These are phyloP conservation scores for Leptosomus discolor DNA, from an alignment of 2,113 vertebrate species.

Conservation along the genomic window DNA sequence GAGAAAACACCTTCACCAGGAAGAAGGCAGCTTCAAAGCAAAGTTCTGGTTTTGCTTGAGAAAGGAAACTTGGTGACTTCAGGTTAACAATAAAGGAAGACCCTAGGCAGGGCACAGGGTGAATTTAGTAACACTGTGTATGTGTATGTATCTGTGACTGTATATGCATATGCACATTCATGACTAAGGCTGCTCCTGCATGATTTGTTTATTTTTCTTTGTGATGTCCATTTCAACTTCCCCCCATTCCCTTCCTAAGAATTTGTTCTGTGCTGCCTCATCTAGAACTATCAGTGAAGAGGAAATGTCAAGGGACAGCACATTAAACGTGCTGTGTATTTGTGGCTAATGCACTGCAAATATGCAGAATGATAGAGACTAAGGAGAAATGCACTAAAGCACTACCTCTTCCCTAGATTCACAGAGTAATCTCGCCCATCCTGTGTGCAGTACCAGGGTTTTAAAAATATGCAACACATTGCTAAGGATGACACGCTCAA, in stretches of 20 bases:
- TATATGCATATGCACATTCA: no score
- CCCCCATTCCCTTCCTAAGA: neutral
- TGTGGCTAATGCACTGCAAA: neutral
- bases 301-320: neutral
- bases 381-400: neutral
- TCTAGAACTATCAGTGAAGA: neutral
- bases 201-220: neutral
- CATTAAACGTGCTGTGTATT: neutral
- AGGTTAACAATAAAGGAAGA: neutral
- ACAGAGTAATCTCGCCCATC: neutral
- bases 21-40: neutral
- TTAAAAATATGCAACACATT: neutral
- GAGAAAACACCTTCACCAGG: neutral
- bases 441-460: neutral
- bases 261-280: neutral
- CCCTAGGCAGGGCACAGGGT: neutral
- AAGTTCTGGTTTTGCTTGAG: neutral
- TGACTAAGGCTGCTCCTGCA: accelerated
- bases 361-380: accelerated
- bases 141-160: neutral
- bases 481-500: neutral
- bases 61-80: neutral
- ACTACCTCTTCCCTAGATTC: neutral
- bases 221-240: neutral
- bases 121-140: neutral